Conservation (phyloP, 1,140 invertebrate genomes). For the Meloidogyne floridensis region DNA sequence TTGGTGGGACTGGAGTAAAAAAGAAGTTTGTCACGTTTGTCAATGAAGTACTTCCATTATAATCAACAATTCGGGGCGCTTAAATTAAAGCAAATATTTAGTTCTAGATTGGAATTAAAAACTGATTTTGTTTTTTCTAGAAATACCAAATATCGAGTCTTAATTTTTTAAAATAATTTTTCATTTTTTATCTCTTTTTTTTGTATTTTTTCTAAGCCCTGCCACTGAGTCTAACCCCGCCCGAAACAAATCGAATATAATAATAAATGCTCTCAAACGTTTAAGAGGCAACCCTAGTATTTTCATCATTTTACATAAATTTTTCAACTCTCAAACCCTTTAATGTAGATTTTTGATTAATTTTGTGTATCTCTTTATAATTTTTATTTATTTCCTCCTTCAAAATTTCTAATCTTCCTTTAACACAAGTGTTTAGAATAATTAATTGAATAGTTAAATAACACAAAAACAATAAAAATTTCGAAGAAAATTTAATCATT, state of each 20-base stretch:
- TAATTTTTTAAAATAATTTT: no score
- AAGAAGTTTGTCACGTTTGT: background rate
- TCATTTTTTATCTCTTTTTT: no score
- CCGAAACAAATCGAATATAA: no score
- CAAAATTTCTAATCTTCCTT: constrained; percentile 5
- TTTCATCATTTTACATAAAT: no score
- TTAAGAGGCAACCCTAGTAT: no score
- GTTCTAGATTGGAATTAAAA: no score
- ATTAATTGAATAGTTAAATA: background rate
- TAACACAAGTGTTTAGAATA: background rate
- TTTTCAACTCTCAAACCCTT: background rate
- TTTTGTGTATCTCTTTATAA: background rate
- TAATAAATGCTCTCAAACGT: no score
- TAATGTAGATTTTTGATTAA: background rate
- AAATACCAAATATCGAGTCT: no score
- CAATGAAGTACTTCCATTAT: background rate
- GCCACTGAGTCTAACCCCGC: no score
- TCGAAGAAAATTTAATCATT: background rate
- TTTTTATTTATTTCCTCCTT: constrained; percentile 3
- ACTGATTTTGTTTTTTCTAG: no score
- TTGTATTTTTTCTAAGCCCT: no score
- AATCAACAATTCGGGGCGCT: background rate
- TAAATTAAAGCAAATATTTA: background rate
- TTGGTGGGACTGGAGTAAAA: background rate
- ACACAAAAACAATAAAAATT: background rate